phyloP scores from a whole-genome alignment of 2,113 vertebrate species.

The Oncorhynchus keta region DNA sequence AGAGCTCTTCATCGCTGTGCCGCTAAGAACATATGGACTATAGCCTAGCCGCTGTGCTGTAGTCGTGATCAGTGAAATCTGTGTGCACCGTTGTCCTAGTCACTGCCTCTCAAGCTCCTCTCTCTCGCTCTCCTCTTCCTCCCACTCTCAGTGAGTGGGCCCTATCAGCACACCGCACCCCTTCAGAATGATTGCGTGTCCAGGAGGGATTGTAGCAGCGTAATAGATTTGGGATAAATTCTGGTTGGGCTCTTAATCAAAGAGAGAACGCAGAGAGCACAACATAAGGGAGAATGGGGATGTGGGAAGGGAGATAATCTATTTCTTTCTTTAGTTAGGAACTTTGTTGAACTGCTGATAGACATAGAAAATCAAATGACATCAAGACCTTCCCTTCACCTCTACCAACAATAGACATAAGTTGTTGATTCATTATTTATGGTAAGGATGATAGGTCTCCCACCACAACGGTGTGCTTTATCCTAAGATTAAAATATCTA shows the following conservation, averaged over 20 bases:
- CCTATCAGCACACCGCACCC: conserved; percentile 43
- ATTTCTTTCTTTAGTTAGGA: conserved; percentile 4
- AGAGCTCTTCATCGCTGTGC: too few species aligned
- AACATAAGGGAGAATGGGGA: conserved; percentile 20
- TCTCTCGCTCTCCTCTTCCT: conserved; percentile 39
- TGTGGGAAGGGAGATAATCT: conserved; percentile 21
- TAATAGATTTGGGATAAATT: conserved; percentile 44
- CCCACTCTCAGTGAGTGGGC: conserved; percentile 44
- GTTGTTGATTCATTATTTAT: background rate
- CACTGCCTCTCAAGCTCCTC: conserved; percentile 16
- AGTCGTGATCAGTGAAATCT: conserved; percentile 46
- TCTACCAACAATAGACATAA: background rate
- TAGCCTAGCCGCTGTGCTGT: background rate
- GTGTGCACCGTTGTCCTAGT: conserved; percentile 27
- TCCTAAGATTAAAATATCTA: too few species aligned
- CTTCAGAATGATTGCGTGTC: conserved; percentile 42
- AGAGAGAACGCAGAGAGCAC: conserved; percentile 18
- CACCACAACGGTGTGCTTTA: background rate
- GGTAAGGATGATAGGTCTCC: background rate
- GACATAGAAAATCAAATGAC: conserved; percentile 8
- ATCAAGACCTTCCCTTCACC: background rate
- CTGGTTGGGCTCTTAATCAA: conserved; percentile 53
- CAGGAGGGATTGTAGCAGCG: conserved; percentile 46
- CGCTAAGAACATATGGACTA: too few species aligned
- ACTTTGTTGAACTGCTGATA: conserved; percentile 22